Conservation (phyloP, 2,113 vertebrate genomes). For the Elephas maximus region DNA sequence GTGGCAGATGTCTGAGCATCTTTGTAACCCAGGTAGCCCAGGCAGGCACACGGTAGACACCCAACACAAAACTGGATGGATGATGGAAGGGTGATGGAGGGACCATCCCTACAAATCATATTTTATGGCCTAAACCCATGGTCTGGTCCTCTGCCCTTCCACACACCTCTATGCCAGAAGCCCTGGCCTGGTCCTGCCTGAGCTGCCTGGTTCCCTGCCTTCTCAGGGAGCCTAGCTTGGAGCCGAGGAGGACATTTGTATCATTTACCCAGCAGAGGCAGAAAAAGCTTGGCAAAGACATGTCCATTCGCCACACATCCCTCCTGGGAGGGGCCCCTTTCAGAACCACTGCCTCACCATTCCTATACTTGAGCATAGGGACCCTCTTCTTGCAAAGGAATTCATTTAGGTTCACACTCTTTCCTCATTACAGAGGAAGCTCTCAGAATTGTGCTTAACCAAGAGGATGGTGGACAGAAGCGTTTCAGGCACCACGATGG, state of each 20-base stretch:
- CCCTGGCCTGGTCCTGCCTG: background rate
- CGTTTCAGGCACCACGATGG: background rate
- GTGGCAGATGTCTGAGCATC: background rate
- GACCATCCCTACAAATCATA: background rate
- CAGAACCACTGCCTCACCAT: background rate
- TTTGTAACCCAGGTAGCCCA: background rate
- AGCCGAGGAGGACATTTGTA: fast-evolving
- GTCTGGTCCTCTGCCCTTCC: background rate
- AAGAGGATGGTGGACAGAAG: background rate
- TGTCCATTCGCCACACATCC: background rate
- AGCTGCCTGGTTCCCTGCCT: background rate
- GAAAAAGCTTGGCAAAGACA: background rate
- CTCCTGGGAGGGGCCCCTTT: background rate
- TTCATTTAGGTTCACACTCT: background rate
- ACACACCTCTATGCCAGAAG: background rate
- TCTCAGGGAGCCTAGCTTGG: background rate
- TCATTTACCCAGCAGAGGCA: background rate
- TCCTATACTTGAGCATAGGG: too few species aligned
- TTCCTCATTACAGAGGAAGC: background rate
- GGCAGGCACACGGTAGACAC: background rate
- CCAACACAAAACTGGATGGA: background rate
- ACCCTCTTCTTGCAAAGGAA: background rate
- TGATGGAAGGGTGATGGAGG: fast-evolving
- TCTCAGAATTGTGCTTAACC: background rate
- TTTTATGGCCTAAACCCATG: background rate